A percentile compares a stretch with the other conserved stretches of the same genome.
Conservation (phyloP, 2,888 invertebrate species). For the Mesorhabditis belari region DNA sequence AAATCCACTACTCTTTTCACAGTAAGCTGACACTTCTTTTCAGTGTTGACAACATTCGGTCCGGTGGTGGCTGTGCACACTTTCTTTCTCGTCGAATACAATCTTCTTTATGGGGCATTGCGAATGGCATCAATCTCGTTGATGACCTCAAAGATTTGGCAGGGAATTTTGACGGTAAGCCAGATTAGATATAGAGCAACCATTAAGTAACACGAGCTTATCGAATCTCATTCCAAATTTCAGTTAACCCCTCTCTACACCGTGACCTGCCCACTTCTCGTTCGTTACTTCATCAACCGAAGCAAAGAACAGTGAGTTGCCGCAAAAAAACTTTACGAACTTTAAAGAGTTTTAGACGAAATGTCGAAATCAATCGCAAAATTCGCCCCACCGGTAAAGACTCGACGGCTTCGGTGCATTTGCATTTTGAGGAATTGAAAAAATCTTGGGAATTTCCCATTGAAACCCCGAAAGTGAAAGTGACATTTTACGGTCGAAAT, state of each 20-base stretch:
- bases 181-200: neutral
- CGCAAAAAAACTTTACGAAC: neutral
- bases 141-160: neutral
- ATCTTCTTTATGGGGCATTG: neutral
- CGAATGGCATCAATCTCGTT: neutral
- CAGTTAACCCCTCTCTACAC: neutral
- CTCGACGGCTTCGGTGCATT: neutral
- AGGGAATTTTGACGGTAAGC: neutral
- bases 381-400: neutral
- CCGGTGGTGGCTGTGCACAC: neutral
- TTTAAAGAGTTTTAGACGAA: neutral
- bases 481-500: no score
- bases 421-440: neutral
- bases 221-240: neutral
- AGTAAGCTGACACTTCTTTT: no score
- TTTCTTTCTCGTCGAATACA: neutral
- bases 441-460: neutral
- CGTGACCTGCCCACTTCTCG: neutral
- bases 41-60: neutral
- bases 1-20: no score
- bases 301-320: neutral
- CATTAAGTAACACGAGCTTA: neutral
- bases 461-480: no score
- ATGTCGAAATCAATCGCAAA: neutral
- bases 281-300: neutral